These are phyloP conservation scores for Ambastaia sidthimunki DNA, from an alignment of 2,797 vertebrate genomes.

Conservation along the genomic window DNA sequence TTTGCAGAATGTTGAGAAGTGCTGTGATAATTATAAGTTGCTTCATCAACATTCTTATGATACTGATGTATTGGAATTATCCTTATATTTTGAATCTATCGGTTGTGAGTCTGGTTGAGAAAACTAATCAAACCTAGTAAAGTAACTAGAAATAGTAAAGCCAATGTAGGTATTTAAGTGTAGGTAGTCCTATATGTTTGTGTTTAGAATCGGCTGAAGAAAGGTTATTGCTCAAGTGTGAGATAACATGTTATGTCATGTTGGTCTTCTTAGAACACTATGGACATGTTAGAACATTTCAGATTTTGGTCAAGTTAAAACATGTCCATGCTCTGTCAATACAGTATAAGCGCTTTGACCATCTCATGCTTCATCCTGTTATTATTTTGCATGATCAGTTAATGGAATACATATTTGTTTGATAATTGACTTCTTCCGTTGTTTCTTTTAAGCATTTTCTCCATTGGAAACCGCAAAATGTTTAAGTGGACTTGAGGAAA, in stretches of 20 bases:
- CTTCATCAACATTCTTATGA: conserved; percentile 2
- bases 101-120: not conserved
- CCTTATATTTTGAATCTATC: not conserved
- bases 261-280: conserved; percentile 11
- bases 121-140: not conserved
- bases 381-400: conserved; percentile 16
- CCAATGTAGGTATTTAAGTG: no score
- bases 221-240: not conserved
- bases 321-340: conserved; percentile 35
- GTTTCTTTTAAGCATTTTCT: conserved; percentile 18
- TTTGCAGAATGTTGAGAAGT: conserved; percentile 8
- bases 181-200: no score
- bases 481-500: conserved; percentile 36
- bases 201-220: not conserved
- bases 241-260: conserved; percentile 15
- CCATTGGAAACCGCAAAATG: conserved; percentile 9
- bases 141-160: no score
- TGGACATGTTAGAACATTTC: conserved; percentile 54
- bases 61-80: not conserved
- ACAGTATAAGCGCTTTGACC: conserved; percentile 20
- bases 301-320: conserved; percentile 57
- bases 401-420: conserved; percentile 6
- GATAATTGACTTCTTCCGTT: not conserved
- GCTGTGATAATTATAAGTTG: conserved; percentile 19
- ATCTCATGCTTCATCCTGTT: conserved; percentile 21